A percentile compares a stretch with the other conserved stretches of the same genome.
These are phyloP conservation scores for Strigamia crassipes DNA, from an alignment of 2,888 invertebrate genomes.

Conservation along the genomic window DNA sequence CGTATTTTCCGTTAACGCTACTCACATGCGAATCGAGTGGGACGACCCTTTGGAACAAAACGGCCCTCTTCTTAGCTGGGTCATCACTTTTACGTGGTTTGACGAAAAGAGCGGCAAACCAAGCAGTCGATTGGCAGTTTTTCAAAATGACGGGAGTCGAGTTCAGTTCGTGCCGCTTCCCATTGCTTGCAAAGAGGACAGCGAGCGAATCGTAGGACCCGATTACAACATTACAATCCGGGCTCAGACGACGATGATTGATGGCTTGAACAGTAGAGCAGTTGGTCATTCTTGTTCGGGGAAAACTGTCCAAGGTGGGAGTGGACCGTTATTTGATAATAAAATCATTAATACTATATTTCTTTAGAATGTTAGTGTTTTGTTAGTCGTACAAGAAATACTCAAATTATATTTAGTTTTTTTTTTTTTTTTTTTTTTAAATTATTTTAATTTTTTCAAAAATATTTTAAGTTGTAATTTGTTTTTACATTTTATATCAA, in stretches of 20 bases:
- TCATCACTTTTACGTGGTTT: constrained; percentile 22
- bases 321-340: constrained; percentile 33
- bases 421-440: not conserved
- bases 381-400: not conserved
- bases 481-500: not conserved
- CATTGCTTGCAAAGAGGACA: constrained; percentile 5
- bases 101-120: not conserved
- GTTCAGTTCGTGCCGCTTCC: constrained; percentile 15
- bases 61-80: constrained; percentile 45
- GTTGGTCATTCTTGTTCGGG: not conserved
- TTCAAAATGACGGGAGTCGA: constrained; percentile 32
- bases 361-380: not conserved
- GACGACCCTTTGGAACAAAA: constrained; percentile 48
- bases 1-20: not conserved
- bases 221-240: constrained; percentile 43
- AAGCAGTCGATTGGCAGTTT: not conserved
- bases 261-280: constrained; percentile 34
- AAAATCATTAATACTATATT: not conserved
- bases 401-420: too few species aligned
- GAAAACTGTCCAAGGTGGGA: constrained; percentile 45
- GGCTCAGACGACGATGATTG: constrained; percentile 2
- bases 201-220: not conserved
- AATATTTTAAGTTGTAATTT: not conserved
- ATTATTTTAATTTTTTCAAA: not conserved
- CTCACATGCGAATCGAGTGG: constrained; percentile 47